A percentile compares a stretch with the other conserved stretches of the same genome.
Conservation (phyloP, 2,888 invertebrate genomes). For the Euplexia lucipara region DNA sequence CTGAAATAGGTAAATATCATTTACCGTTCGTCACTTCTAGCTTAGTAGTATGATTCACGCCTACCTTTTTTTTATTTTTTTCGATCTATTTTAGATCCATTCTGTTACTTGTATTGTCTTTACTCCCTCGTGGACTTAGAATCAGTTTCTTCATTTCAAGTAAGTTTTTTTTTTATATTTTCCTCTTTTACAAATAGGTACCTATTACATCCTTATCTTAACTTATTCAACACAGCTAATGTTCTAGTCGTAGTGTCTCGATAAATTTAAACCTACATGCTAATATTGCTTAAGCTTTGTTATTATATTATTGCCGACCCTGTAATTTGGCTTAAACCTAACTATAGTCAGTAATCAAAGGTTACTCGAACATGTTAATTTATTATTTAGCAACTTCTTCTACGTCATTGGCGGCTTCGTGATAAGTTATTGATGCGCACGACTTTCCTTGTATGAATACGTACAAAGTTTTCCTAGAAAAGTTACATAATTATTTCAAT, state of each 20-base stretch:
- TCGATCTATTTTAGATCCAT: background rate
- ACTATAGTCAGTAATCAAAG: constrained; percentile 40
- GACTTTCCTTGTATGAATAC: background rate
- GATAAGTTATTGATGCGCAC: constrained; percentile 12
- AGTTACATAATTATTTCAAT: too few species aligned
- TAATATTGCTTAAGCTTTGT: constrained; percentile 24
- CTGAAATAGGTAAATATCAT: too few species aligned
- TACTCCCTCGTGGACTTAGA: too few species aligned
- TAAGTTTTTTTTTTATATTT: background rate
- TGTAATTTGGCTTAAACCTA: constrained; percentile 42
- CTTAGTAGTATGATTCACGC: too few species aligned
- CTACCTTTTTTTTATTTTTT: too few species aligned
- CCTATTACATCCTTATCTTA: background rate
- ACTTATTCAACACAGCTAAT: background rate
- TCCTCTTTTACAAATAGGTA: background rate
- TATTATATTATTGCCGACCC: constrained; percentile 30
- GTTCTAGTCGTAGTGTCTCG: background rate
- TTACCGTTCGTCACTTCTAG: too few species aligned
- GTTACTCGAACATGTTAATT: constrained; percentile 45
- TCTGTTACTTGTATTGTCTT: background rate
- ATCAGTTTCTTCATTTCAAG: background rate
- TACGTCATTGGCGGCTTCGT: constrained; percentile 3
- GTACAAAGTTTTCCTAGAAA: too few species aligned
- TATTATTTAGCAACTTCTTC: constrained; percentile 49
- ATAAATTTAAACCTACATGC: constrained; percentile 15